A percentile compares a stretch with the other conserved stretches of the same genome.
These are phyloP conservation scores for Caenorhabditis sinica DNA, from an alignment of 2,888 invertebrate species.

Conservation along the genomic window DNA sequence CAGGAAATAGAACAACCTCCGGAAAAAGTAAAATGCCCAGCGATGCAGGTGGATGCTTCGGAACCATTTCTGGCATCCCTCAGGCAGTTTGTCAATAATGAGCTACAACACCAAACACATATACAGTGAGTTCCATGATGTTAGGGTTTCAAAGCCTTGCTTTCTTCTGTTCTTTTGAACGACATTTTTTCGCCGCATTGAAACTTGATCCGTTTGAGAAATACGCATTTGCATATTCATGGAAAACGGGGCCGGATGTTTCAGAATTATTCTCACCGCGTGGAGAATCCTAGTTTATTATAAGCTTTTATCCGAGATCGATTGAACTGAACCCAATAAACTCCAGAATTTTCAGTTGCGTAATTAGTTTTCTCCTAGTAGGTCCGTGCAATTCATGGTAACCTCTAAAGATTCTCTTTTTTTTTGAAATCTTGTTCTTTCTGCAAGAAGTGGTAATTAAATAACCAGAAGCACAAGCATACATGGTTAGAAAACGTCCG, in stretches of 20 bases:
- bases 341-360: too few relatives aligned
- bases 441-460: constrained; percentile 55
- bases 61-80: constrained; percentile 59
- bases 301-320: too few relatives aligned
- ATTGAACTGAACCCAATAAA: too few relatives aligned
- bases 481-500: constrained; percentile 22
- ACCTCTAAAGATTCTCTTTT: constrained; percentile 15
- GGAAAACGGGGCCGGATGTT: not conserved
- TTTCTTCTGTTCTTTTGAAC: not conserved
- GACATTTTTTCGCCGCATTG: constrained; percentile 1
- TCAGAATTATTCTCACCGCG: not conserved
- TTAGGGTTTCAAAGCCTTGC: not conserved
- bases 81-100: constrained; percentile 48
- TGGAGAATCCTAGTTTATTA: not conserved
- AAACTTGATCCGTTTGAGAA: constrained; percentile 36
- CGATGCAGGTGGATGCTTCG: constrained; percentile 56
- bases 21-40: constrained; percentile 53
- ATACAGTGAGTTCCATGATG: constrained; percentile 13
- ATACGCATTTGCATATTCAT: constrained; percentile 59
- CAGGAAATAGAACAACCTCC: constrained; percentile 36
- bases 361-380: not conserved
- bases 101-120: constrained; percentile 12
- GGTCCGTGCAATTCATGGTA: not conserved
- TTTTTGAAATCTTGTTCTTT: constrained; percentile 41
- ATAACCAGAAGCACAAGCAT: constrained; percentile 28